Evolutionary conservation across 2,888 invertebrate species (phyloP).

Genomic region (Tortrix viridana): DNA sequence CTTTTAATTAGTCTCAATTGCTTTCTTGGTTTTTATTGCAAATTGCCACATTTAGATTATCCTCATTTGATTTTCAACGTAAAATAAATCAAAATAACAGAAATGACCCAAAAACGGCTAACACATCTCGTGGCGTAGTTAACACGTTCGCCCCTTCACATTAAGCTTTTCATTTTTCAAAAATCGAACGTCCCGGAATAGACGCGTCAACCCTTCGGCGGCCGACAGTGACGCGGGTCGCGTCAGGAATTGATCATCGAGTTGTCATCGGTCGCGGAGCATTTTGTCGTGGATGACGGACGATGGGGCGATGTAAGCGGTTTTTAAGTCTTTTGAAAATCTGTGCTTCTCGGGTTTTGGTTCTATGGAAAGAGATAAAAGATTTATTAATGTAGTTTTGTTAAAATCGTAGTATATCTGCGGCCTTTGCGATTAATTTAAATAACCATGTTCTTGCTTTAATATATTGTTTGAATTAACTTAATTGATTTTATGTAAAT

Average conservation of each 20-base stretch:
- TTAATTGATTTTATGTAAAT: no score
- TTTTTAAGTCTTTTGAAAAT: neutral
- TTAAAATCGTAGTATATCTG: no score
- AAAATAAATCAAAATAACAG: neutral
- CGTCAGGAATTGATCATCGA: constrained; percentile 17
- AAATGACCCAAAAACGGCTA: neutral
- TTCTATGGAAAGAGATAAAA: no score
- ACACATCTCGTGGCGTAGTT: neutral
- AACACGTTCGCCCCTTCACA: constrained; percentile 1
- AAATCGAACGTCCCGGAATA: constrained; percentile 15
- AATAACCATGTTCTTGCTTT: no score
- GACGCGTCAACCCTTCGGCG: constrained; percentile 19
- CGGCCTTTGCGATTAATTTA: no score
- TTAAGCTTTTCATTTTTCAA: constrained; percentile 16
- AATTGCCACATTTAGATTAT: no score
- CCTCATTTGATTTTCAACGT: neutral
- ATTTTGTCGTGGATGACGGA: constrained; percentile 9
- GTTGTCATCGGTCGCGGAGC: constrained; percentile 9
- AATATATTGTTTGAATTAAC: no score
- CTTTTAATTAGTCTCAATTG: no score
- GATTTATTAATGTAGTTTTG: no score
- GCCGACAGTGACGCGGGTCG: constrained; percentile 17
- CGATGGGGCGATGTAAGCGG: neutral
- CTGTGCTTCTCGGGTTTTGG: neutral
- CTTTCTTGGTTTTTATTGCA: no score